Evolutionary conservation across 2,888 invertebrate species (phyloP).

Genomic region (Synergus japonicus): DNA sequence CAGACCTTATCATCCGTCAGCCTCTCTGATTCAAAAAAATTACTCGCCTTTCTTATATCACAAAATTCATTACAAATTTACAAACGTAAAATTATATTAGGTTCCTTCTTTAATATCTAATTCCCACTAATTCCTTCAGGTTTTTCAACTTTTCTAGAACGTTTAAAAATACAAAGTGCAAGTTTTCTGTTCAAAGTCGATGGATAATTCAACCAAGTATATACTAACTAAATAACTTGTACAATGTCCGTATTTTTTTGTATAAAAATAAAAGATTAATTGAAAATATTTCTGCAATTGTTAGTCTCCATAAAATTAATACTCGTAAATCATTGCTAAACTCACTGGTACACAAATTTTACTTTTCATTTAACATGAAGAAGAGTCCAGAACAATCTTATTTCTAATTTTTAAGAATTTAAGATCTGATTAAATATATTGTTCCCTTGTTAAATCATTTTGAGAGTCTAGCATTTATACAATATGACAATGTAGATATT

Average conservation of each 20-base stretch:
- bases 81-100: neutral
- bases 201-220: neutral
- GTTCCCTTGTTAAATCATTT: neutral
- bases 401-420: neutral
- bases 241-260: neutral
- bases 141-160: neutral
- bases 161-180: neutral
- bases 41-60: neutral
- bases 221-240: neutral
- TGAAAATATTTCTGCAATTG: neutral
- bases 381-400: neutral
- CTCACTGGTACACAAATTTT: neutral
- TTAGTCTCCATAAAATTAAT: neutral
- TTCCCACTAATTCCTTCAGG: too few relatives aligned
- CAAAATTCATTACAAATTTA: neutral
- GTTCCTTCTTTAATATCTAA: too few relatives aligned
- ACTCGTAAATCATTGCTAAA: neutral
- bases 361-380: neutral
- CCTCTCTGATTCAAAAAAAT: neutral
- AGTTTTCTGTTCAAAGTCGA: neutral
- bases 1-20: neutral
- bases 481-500: neutral
- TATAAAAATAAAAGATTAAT: neutral
- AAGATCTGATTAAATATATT: neutral
- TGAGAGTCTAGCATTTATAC: neutral